Base-by-base conservation (phyloP, 2,113 vertebrate species). In the Ictidomys tridecemlineatus region DNA sequence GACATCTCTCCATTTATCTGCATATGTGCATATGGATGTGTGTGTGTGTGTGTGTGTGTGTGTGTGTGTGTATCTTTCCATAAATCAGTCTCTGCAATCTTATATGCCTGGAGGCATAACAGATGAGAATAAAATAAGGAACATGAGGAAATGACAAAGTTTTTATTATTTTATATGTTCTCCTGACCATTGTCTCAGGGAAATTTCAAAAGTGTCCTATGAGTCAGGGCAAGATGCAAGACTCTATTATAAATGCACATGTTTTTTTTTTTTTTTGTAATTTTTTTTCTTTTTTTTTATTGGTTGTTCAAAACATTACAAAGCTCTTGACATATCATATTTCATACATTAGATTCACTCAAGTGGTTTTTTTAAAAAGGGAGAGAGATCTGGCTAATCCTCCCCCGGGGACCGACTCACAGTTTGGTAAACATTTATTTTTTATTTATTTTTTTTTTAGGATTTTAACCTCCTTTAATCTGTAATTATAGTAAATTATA, bases 381-480 rank as follows among this genome's bases (percentile, higher is more conserved):
- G 17, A 77, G 67, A 16, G 11, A 77, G 51, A 65, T 34, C 63
- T 45, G 24, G 28, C 69, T 80, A 85, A 84, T 83, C 65, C 13
- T 83, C 4, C 63, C 78, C 58, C 20, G 8, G 67, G n/a, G 76
- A 93, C 30, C 58, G 80, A 13, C 72, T 87, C 51, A 70, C 51
- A 90, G 94, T 39, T 84, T 65, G 26, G 80, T 87, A 79, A 92
- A 42, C 10, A 39, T 85, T 84, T 91, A 90, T n/a, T n/a, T n/a
- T n/a, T n/a, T n/a, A n/a, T n/a, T n/a, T n/a, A n/a, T n/a, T n/a
- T n/a, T n/a, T n/a, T n/a, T n/a, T n/a, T n/a, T n/a, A n/a, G n/a
- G n/a, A n/a, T n/a, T n/a, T n/a, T n/a, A n/a, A n/a, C n/a, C n/a
- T n/a, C n/a, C n/a, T n/a, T n/a, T n/a, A n/a, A n/a, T n/a, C n/a